A percentile compares a stretch with the other conserved stretches of the same genome.
Conservation (phyloP, 2,888 invertebrate species). For the Oxytorus armatus region DNA sequence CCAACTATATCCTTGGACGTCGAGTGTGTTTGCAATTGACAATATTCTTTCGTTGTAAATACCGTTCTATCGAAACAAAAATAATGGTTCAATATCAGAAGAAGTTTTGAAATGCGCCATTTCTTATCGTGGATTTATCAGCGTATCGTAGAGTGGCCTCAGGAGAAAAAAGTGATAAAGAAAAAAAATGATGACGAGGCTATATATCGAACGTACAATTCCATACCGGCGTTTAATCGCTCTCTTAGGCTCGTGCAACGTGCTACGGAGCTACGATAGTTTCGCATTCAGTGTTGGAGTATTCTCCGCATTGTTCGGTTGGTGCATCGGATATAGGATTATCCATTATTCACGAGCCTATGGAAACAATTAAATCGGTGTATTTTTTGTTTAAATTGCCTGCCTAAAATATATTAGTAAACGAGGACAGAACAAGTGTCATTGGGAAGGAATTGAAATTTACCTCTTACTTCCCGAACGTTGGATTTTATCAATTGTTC, state of each 20-base stretch:
- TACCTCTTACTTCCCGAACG: background rate
- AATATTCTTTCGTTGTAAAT: background rate
- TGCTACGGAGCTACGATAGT: background rate
- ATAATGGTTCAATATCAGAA: background rate
- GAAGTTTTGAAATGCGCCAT: background rate
- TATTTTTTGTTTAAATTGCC: background rate
- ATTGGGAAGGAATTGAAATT: background rate
- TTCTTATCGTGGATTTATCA: constrained; percentile 23
- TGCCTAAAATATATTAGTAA: background rate
- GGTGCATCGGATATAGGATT: background rate
- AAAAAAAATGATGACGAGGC: background rate
- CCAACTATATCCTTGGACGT: background rate
- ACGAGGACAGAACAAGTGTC: background rate
- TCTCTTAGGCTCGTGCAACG: constrained; percentile 63
- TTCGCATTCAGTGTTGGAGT: constrained; percentile 5
- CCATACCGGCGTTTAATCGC: constrained; percentile 45
- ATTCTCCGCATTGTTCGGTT: background rate
- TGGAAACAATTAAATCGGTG: background rate
- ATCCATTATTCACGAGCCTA: background rate
- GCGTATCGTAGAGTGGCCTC: constrained; percentile 11
- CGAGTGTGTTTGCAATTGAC: background rate
- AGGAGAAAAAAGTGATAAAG: background rate
- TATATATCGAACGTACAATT: constrained; percentile 29
- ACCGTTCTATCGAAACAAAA: background rate
- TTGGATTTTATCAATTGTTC: constrained; percentile 10